These are phyloP conservation scores for Oopsacas minuta DNA, from an alignment of 37 sponge, comb jelly and placozoan genomes.

Conservation along the genomic window DNA sequence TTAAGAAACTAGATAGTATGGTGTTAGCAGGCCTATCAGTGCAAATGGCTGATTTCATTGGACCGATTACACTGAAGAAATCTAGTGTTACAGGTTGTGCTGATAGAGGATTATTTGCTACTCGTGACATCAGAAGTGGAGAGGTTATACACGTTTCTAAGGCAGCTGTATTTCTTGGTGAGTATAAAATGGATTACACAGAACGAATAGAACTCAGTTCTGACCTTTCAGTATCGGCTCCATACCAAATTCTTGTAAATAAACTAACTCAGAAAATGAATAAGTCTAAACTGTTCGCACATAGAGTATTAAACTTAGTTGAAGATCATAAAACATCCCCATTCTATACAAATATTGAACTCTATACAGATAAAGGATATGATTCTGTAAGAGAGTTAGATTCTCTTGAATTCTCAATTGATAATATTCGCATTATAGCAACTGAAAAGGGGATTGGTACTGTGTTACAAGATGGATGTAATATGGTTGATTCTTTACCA, in stretches of 20 bases:
- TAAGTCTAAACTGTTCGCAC: background rate
- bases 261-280: background rate
- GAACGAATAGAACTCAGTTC: background rate
- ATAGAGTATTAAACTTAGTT: conserved; percentile 3
- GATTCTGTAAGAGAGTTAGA: background rate
- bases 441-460: background rate
- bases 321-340: background rate
- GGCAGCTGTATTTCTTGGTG: background rate
- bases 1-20: background rate
- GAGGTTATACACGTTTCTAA: background rate
- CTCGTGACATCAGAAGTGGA: background rate
- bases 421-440: background rate
- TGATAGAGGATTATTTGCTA: background rate
- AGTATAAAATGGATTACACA: background rate
- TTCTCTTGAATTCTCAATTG: conserved; percentile 5
- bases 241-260: background rate
- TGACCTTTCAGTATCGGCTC: background rate
- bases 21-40: background rate
- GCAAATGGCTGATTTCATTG: background rate
- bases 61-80: background rate
- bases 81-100: background rate
- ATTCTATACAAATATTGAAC: conserved; percentile 16
- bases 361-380: background rate
- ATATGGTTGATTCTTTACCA: background rate
- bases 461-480: background rate